Evolutionary conservation across 2,888 invertebrate genomes (phyloP), one percentile per base, ranked within the genome.

Genomic region (Lasioglossum malachurum): DNA sequence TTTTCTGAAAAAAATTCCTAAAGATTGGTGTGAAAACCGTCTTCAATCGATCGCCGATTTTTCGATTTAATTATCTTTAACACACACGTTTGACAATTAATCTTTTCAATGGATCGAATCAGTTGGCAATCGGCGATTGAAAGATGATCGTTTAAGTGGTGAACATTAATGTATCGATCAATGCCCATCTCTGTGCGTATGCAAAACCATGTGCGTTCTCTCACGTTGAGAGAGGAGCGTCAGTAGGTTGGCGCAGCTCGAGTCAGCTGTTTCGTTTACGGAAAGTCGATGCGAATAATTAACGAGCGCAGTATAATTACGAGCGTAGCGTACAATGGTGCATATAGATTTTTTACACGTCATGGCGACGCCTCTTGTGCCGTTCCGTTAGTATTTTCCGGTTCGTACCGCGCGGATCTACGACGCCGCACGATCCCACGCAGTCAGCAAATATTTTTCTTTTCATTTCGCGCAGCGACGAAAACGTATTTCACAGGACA

Each of bases 311-410:
- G 23, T 74, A 78, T 78, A 75, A 88, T 64, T 82, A 83, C 75
- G 81, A 83, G 83, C 69, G 87, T 90, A 91, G 91, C 89, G 49
- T 87, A 75, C 88, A 90, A 91, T 87, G 90, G 87, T 90, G 91
- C 92, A 92, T 93, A 93, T 94, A 94, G 94, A 94, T 94, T 94
- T 94, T 94, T 92, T 94, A 94, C 94, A 94, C 92, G 91, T 93
- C 90, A 90, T 91, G 88, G 81, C 90, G 82, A 91, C 86, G 90
- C 88, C 92, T 92, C 90, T 88, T 88, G 89, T 88, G 80, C 82
- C 83, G 87, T 93, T 92, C 84, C 82, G 87, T 91, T 91, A 82
- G 81, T 77, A 78, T 86, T 79, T 77, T 75, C 75, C 87, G 57
- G 82, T 84, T 89, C 84, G 73, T 82, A 86, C 77, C 71, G 71